Conservation (phyloP, 2,888 invertebrate species). For the Megastigmus dorsalis region DNA sequence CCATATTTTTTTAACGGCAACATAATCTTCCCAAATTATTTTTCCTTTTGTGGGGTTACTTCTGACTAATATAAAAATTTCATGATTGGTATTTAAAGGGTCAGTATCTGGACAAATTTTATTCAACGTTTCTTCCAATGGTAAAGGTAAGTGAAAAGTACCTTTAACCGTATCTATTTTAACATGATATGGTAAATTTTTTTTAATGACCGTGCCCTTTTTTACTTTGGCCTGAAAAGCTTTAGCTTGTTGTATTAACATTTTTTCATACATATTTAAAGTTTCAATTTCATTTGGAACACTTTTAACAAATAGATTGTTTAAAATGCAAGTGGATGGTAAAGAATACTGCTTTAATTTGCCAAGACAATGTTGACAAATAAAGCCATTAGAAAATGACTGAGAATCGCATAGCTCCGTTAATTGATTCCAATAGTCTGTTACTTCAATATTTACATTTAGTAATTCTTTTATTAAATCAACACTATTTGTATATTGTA, state of each 20-base stretch:
- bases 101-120: constrained; percentile 63
- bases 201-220: constrained; percentile 63
- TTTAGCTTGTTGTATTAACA: constrained; percentile 66
- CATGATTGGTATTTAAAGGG: constrained; percentile 61
- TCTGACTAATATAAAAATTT: constrained; percentile 64
- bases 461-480: not conserved
- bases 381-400: not conserved
- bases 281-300: constrained; percentile 53
- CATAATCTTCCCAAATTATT: constrained; percentile 30
- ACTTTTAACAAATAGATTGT: not conserved
- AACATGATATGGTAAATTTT: constrained; percentile 59
- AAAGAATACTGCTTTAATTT: not conserved
- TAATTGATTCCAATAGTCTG: not conserved
- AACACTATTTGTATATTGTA: not conserved
- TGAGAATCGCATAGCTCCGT: not conserved
- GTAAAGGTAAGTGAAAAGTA: constrained; percentile 66
- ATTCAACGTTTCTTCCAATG: constrained; percentile 64
- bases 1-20: constrained; percentile 65
- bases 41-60: constrained; percentile 61
- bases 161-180: constrained; percentile 57
- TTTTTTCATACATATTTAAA: constrained; percentile 58
- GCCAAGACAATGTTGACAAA: constrained; percentile 1
- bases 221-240: constrained; percentile 64
- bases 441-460: not conserved
- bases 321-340: constrained; percentile 4